Base-by-base conservation (phyloP, 2,888 invertebrate species). In the Parthenolecanium corni region DNA sequence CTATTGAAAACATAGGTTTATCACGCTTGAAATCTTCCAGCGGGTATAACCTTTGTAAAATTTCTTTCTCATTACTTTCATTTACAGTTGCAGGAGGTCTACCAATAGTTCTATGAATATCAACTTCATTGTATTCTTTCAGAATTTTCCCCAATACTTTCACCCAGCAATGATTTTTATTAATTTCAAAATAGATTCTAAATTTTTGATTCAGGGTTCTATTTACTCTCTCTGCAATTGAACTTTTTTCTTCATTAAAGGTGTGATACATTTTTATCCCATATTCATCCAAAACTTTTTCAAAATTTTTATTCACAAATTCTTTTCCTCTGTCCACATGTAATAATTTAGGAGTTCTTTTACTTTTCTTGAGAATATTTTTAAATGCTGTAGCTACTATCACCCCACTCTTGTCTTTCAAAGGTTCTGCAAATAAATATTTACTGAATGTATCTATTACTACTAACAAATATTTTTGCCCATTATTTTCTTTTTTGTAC, bases 151-250 rank as follows among this genome's bases (percentile, higher is more conserved):
- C 64, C 38, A 72, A 62, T 12, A 70, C 65, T 57, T 70, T 67
- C 5, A 70, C 62, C 57, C 70, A 72, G 5, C 66, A 64, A 11
- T 64, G 66, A 0, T 66, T 68, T 16, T 68, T 68, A 11, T 66
- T 64, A 23, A 64, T 51, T 1, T 68, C 69, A 49, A 71, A 70
- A 58, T 69, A 69, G n/a, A n/a, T n/a, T n/a, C n/a, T n/a, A n/a
- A n/a, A n/a, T n/a, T n/a, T n/a, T n/a, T n/a, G n/a, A n/a, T n/a
- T n/a, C n/a, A n/a, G n/a, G n/a, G n/a, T n/a, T n/a, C n/a, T n/a
- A n/a, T n/a, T n/a, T n/a, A n/a, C 40, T 5, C 72, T 54, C 66
- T 73, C 72, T 5, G 70, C 68, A 3, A 72, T 64, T 1, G 66
- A 64, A 1, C 70, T 69, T 66, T 73, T 73, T 9, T 68, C 68